Percentiles rank a stretch among this genome's conserved stretches.
Conservation (phyloP, 37 sponge, comb jelly and placozoan species). For the Ianthella basta region DNA sequence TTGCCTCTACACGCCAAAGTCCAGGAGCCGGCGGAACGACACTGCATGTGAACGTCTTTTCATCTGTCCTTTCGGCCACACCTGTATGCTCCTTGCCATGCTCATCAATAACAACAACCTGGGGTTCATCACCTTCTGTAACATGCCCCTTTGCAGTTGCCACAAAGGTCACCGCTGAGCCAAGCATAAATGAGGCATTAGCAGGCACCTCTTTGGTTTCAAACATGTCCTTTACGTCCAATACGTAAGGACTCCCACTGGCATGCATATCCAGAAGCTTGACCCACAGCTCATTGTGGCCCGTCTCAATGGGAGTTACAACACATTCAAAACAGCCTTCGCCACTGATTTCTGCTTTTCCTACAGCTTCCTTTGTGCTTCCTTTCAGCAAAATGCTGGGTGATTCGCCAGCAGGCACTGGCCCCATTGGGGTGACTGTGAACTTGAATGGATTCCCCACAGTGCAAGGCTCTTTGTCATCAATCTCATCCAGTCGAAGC, state of each 20-base stretch:
- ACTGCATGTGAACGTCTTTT: background rate
- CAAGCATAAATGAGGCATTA: background rate
- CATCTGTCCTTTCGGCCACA: background rate
- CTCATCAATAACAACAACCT: slow-evolving; percentile 5
- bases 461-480: background rate
- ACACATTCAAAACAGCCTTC: background rate
- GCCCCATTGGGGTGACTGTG: background rate
- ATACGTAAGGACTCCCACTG: slow-evolving; percentile 57
- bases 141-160: background rate
- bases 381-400: background rate
- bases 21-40: background rate
- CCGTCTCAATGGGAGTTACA: slow-evolving; percentile 11
- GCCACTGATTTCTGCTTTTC: background rate
- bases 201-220: background rate
- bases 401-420: background rate
- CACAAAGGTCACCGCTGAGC: background rate
- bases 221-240: slow-evolving; percentile 22
- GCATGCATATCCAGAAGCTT: slow-evolving; percentile 39
- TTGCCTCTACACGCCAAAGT: background rate
- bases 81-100: background rate
- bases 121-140: background rate
- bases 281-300: slow-evolving; percentile 13
- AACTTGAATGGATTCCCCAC: slow-evolving; percentile 25
- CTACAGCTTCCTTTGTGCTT: background rate
- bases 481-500: background rate